Base-by-base conservation (phyloP, 2,888 invertebrate species). In the Apamea epomidion region DNA sequence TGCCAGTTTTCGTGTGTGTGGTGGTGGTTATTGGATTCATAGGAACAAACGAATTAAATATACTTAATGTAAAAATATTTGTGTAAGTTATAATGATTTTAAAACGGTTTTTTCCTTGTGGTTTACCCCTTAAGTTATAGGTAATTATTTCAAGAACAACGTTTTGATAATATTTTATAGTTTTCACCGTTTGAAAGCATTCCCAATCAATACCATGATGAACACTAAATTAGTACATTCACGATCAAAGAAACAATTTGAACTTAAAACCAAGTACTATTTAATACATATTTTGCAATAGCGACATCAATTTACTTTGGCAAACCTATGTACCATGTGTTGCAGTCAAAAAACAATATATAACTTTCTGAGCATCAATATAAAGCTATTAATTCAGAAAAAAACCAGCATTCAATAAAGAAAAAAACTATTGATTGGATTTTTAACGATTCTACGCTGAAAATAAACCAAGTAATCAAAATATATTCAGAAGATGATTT, bases 371-470 rank as follows among this genome's bases (percentile, higher is more conserved):
- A 25, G 5, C 37, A 64, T 83, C 69, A 79, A 73, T 54, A 58
- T 37, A 74, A 67, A 74, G 25, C 68, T 60, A 83, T 72, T 84
- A 77, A 82, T 51, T 42, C 29, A 48, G 48, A 48, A 48, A 16
- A 48, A 48, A 48, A 16, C 42, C 3, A 48, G 5, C 16, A 48
- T 48, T 16, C 48, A 16, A 48, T 42, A 78, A 6, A 86, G 45
- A 67, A 74, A 71, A 84, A 60, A 73, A 18, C 32, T n/a, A 58
- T 16, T 83, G 67, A 84, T 83, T 75, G 68, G 62, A 25, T 84
- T 86, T 74, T 67, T 68, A 76, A 54, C 64, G 72, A 73, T 62
- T 65, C 69, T 51, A 51, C 16, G 18, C 37, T 78, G 1, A 14
- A 68, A 79, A 78, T 77, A 79, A 58, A 79, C 48, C 21, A 42